These are phyloP conservation scores for Cetonia aurata DNA, from an alignment of 2,888 invertebrate species.

Conservation along the genomic window DNA sequence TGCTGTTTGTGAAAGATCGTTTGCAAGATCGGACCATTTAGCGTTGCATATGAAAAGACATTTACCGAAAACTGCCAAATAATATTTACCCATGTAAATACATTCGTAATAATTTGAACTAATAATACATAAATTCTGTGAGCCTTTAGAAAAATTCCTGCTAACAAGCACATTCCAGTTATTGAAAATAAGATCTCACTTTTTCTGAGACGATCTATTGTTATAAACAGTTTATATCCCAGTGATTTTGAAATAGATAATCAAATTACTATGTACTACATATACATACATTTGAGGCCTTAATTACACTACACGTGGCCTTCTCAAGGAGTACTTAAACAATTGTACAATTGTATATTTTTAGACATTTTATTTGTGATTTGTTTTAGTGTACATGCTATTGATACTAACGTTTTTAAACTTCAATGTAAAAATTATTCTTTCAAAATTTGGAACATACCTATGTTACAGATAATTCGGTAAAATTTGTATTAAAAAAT, in stretches of 20 bases:
- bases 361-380: conserved; percentile 43
- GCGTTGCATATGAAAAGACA: conserved; percentile 97
- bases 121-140: conserved; percentile 6
- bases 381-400: conserved; percentile 40
- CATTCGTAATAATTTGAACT: not conserved
- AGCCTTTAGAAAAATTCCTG: conserved; percentile 37
- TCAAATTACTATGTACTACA: conserved; percentile 1
- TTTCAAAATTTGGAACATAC: not conserved
- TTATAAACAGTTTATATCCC: conserved; percentile 2
- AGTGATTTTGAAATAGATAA: conserved; percentile 14
- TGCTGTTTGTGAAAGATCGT: conserved; percentile 93
- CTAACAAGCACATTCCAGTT: conserved; percentile 32
- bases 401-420: conserved; percentile 29
- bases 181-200: conserved; percentile 5
- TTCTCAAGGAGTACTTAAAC: conserved; percentile 39
- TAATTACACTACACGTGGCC: conserved; percentile 15
- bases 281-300: conserved; percentile 12
- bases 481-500: no score
- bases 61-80: conserved; percentile 88
- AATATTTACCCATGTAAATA: conserved; percentile 48
- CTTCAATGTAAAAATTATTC: conserved; percentile 1
- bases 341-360: conserved; percentile 45
- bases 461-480: no score
- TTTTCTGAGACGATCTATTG: conserved; percentile 17
- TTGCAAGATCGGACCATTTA: conserved; percentile 95